phyloP scores from a whole-genome alignment of 2,888 invertebrate species.

The Seira ritae region DNA sequence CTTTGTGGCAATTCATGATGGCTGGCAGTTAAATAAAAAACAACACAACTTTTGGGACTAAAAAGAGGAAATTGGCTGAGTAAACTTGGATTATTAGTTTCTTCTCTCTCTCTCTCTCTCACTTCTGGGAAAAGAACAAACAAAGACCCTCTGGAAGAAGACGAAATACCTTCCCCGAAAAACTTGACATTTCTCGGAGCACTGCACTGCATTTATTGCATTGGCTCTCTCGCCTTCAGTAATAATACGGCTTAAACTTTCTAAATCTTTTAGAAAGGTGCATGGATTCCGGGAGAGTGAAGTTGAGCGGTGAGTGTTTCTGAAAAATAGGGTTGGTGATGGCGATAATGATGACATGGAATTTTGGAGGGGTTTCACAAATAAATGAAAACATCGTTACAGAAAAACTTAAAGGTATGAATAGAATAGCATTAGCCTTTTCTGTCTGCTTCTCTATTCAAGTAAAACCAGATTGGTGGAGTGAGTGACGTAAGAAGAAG shows the following conservation, averaged over 20 bases:
- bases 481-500: no score
- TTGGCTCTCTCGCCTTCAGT: no score
- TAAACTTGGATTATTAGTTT: conserved; percentile 44
- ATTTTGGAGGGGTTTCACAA: conserved; percentile 37
- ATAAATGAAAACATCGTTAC: conserved; percentile 52
- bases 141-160: not conserved
- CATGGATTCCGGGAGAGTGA: not conserved
- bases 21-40: no score
- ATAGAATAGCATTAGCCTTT: no score
- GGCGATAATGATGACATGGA: conserved; percentile 50
- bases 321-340: conserved; percentile 24
- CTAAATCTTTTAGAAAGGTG: no score
- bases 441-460: no score
- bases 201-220: not conserved
- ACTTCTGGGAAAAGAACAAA: conserved; percentile 24
- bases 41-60: no score
- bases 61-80: conserved; percentile 41
- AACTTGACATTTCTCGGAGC: conserved; percentile 41
- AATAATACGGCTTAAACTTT: no score
- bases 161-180: conserved; percentile 35
- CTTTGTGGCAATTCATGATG: no score
- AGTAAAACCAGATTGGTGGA: no score
- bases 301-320: not conserved
- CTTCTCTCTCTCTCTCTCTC: no score
- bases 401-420: no score